A percentile compares a stretch with the other conserved stretches of the same genome.
phyloP scores from a whole-genome alignment of 2,113 vertebrate genomes.

The Vanacampus margaritifer region DNA sequence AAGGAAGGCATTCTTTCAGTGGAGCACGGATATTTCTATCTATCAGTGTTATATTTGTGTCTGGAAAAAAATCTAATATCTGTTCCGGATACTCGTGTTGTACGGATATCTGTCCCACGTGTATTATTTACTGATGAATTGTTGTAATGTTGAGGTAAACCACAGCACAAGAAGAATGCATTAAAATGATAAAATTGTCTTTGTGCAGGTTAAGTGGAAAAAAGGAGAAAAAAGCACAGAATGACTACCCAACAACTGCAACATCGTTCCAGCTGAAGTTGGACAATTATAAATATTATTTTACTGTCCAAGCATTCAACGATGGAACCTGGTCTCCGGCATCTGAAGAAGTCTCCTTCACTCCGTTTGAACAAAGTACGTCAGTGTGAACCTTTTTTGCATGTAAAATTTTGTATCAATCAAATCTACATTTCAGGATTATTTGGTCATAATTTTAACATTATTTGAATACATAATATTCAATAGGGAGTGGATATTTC shows the following conservation, averaged over 20 bases:
- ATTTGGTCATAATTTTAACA: too few relatives aligned
- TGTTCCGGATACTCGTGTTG: too few relatives aligned
- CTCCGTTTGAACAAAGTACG: constrained; percentile 3
- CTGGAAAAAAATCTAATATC: too few relatives aligned
- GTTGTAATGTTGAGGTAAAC: not conserved
- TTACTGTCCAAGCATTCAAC: constrained; percentile 21
- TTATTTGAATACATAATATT: too few relatives aligned
- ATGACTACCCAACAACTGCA: not conserved
- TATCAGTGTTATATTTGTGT: too few relatives aligned
- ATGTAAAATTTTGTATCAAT: not conserved
- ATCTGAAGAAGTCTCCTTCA: accelerated
- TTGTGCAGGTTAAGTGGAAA: not conserved
- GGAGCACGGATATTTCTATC: too few relatives aligned
- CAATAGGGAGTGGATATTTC: too few relatives aligned
- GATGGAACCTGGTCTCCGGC: constrained; percentile 1
- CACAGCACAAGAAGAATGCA: not conserved
- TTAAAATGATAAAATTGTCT: not conserved
- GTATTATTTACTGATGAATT: not conserved
- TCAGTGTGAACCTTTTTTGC: not conserved
- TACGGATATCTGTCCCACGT: too few relatives aligned
- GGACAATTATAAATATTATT: accelerated
- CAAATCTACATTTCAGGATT: too few relatives aligned
- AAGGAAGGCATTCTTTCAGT: too few relatives aligned
- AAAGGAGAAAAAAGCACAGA: accelerated
- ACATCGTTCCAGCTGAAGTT: constrained; percentile 13